Evolutionary conservation across 2,797 vertebrate genomes (phyloP).

Genomic region (Sebastes ruberrimus): DNA sequence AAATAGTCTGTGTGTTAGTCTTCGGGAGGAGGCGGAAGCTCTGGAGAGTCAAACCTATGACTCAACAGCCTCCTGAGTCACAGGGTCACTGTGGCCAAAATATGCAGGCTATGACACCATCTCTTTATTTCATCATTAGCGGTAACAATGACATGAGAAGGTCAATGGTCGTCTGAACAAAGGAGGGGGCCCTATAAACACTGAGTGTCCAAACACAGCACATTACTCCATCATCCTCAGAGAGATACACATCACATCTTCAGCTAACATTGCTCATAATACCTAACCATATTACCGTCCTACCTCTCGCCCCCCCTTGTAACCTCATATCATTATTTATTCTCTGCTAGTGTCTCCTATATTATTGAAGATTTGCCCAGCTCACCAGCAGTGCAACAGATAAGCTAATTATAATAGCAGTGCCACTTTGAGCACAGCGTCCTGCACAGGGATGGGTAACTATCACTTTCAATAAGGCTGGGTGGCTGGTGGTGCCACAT

Average conservation of each 20-base stretch:
- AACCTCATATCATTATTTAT: slow-evolving; percentile 42
- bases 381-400: slow-evolving; percentile 26
- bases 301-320: slow-evolving; percentile 12
- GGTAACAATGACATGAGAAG: slow-evolving; percentile 34
- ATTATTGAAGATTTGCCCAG: slow-evolving; percentile 44
- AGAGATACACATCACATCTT: slow-evolving; percentile 14
- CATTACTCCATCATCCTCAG: background rate
- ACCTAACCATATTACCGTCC: slow-evolving; percentile 9
- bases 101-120: slow-evolving; percentile 45
- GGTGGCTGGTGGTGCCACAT: background rate
- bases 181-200: background rate
- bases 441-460: background rate
- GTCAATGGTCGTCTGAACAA: slow-evolving; percentile 18
- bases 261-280: slow-evolving; percentile 21
- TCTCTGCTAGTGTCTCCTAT: slow-evolving; percentile 26
- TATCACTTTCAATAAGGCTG: background rate
- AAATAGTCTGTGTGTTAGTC: slow-evolving; percentile 9
- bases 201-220: background rate
- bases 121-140: slow-evolving; percentile 65
- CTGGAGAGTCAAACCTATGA: slow-evolving; percentile 23
- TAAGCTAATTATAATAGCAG: slow-evolving; percentile 36
- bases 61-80: slow-evolving; percentile 31
- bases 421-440: background rate
- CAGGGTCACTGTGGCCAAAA: slow-evolving; percentile 28
- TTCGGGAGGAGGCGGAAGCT: background rate